Evolutionary conservation across 1,140 invertebrate genomes (phyloP), one percentile per base, ranked within the genome.

Genomic region (Pomacea maculata): DNA sequence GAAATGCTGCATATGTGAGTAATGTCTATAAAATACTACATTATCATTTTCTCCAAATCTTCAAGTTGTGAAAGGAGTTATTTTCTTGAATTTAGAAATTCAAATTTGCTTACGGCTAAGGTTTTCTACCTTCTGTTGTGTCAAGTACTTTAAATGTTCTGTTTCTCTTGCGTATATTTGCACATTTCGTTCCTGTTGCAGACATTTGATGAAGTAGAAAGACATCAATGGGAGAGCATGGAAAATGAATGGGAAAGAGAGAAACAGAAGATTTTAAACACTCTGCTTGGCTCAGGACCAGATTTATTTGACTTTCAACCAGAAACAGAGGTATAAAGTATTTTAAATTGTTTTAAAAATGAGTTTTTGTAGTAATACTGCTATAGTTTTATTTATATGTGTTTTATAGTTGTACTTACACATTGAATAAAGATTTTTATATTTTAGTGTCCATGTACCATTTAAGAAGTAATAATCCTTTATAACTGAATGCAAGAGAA

Each of bases 211-310:
- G 88, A 90, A 79, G 87, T 91, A 10, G 94, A 95, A 87, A 93
- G 94, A 78, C 93, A 95, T 85, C 95, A 96, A 90, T 95, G 95
- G 94, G 95, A 96, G 83, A 94, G 95, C 88, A 94, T 96, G 90
- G 91, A 95, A 52, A 94, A 94, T 76, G 96, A 97, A 90, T 98
- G 97, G 97, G 96, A 97, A 83, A 94, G 95, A 90, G 95, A 97
- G 87, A 96, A 97, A 91, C 94, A 95, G 81, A 96, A 96, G 85
- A 94, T 98, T 84, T 94, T 98, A 87, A 97, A 96, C 92, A 94
- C 96, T 0, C 94, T 98, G 91, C 94, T 96, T 75, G 96, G 96
- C 0, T 95, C 95, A 8, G 95, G 95, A 7, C 95, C 96, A 82
- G 95, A 96, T 84, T 94, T 95, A 86, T 93, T 96, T 11, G 95